These are phyloP conservation scores for Cyprinodon tularosa DNA, from an alignment of 2,113 vertebrate genomes.

Conservation along the genomic window DNA sequence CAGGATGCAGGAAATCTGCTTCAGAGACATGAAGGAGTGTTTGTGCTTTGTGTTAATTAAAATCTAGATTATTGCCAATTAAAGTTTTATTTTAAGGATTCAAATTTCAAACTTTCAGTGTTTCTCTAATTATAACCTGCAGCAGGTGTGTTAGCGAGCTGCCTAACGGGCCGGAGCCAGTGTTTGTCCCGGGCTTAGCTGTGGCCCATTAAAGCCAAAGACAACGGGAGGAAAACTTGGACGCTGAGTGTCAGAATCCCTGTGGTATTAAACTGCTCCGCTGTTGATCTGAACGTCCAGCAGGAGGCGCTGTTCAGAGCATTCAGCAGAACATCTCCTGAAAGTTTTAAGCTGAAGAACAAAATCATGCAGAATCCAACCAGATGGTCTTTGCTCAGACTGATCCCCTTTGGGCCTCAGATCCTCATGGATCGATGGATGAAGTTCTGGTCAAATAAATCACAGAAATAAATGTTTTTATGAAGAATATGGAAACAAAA, in stretches of 20 bases:
- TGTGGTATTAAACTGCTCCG: background rate
- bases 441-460: too few species aligned
- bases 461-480: too few species aligned
- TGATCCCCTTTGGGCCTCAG: too few species aligned
- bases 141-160: constrained; percentile 2
- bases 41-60: background rate
- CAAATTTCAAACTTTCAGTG: background rate
- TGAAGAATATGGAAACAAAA: too few species aligned
- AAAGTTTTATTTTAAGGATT: background rate
- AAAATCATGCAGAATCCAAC: too few species aligned
- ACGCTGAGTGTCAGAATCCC: background rate
- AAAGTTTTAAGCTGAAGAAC: too few species aligned
- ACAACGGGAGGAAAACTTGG: background rate
- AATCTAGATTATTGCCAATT: background rate
- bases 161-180: background rate
- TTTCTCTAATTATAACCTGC: background rate
- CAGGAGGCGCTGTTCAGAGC: background rate
- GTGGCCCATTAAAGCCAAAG: constrained; percentile 1
- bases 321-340: too few species aligned
- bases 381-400: too few species aligned
- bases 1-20: too few species aligned
- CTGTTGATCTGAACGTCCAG: background rate
- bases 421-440: too few species aligned
- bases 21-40: background rate
- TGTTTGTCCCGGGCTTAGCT: background rate